Conservation (phyloP, 1,140 invertebrate species). For the Drosophila insularis region DNA sequence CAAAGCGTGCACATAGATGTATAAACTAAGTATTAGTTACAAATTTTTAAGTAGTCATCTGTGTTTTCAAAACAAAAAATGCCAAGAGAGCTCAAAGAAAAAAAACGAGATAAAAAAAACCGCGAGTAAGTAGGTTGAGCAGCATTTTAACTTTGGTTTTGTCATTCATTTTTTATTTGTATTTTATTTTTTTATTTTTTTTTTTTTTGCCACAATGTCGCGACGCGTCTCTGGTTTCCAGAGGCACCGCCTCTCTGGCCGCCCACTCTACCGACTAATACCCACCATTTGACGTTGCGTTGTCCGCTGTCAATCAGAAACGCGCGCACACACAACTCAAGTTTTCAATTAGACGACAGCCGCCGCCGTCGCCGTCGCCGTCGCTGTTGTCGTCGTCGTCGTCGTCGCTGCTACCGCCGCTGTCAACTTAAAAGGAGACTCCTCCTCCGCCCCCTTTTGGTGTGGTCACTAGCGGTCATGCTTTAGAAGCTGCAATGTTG, state of each 20-base stretch:
- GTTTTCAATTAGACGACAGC: constrained; percentile 71
- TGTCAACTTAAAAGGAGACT: neutral
- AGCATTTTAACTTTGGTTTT: constrained; percentile 80
- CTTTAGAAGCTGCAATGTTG: constrained; percentile 76
- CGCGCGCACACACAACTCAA: constrained; percentile 79
- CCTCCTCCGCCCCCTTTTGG: neutral
- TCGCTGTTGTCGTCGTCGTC: neutral
- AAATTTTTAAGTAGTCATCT: constrained; percentile 60
- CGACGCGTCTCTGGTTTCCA: constrained; percentile 57
- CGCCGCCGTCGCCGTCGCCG: constrained; percentile 12
- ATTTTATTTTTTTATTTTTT: constrained; percentile 37
- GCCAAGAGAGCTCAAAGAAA: neutral
- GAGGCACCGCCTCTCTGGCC: constrained; percentile 13
- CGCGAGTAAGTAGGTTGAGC: constrained; percentile 73
- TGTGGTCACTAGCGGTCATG: constrained; percentile 64
- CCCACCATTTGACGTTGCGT: constrained; percentile 14
- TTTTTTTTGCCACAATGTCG: constrained; percentile 9
- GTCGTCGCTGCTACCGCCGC: neutral
- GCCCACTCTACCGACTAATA: constrained; percentile 4
- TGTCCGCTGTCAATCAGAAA: constrained; percentile 72
- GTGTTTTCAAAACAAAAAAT: neutral
- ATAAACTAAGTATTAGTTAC: constrained; percentile 67
- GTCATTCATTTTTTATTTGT: constrained; percentile 49
- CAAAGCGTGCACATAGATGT: constrained; percentile 50
- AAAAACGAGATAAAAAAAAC: constrained; percentile 37